Conservation (phyloP, 2,888 invertebrate species). For the Stegophylla sp. region DNA sequence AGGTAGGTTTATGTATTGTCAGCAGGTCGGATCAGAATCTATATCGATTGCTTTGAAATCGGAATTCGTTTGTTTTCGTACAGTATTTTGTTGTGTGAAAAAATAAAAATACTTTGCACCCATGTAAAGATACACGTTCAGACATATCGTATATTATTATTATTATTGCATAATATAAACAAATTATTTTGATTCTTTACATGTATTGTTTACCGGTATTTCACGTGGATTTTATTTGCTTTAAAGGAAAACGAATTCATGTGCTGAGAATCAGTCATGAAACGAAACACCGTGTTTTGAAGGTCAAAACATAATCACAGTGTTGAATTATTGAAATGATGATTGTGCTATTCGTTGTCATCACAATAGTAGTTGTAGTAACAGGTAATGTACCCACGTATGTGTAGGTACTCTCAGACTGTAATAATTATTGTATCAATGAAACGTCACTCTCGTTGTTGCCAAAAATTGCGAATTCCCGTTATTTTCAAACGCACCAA, state of each 20-base stretch:
- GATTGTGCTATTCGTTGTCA: constrained; percentile 16
- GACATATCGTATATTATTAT: not conserved
- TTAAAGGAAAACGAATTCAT: not conserved
- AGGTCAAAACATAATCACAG: constrained; percentile 19
- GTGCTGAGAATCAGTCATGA: not conserved
- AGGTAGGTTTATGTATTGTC: no score
- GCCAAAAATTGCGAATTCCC: not conserved
- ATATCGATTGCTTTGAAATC: no score
- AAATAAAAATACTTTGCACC: not conserved
- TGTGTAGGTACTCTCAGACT: not conserved
- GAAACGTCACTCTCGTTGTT: not conserved
- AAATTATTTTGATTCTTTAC: not conserved
- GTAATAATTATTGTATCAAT: no score
- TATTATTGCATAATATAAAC: not conserved
- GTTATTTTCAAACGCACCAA: not conserved
- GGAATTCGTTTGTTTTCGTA: no score
- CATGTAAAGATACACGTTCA: not conserved
- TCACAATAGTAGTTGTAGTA: not conserved
- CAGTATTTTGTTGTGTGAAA: not conserved
- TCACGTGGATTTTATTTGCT: not conserved
- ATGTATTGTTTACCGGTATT: not conserved
- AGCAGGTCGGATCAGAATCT: no score
- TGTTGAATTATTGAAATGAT: not conserved
- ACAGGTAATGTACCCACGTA: no score
- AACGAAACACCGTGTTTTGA: constrained; percentile 13